phyloP scores from a whole-genome alignment of 2,888 invertebrate genomes.

The Chrysotoxum bicinctum region DNA sequence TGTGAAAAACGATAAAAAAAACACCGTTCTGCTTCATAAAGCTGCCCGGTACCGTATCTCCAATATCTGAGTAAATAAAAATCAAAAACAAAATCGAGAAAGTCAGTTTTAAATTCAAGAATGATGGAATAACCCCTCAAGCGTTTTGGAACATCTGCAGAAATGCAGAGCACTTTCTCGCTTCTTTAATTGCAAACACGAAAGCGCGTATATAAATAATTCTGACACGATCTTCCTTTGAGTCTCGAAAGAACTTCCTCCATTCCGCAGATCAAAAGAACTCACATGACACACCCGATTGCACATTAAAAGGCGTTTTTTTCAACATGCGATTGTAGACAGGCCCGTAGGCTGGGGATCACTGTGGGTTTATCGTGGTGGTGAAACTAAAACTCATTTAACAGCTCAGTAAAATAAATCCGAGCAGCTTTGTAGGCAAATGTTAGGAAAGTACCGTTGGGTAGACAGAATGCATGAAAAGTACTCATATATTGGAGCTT shows the following conservation, averaged over 20 bases:
- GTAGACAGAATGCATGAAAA: no score
- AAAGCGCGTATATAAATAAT: slow-evolving; percentile 71
- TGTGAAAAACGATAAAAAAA: not conserved
- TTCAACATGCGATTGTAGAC: not conserved
- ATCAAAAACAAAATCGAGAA: slow-evolving; percentile 19
- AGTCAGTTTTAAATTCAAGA: not conserved
- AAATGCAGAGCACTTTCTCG: slow-evolving; percentile 28
- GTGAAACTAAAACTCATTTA: no score
- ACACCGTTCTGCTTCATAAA: slow-evolving; percentile 2
- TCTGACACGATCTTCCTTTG: slow-evolving; percentile 73
- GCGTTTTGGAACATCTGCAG: slow-evolving; percentile 58
- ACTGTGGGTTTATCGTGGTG: not conserved
- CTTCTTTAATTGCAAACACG: slow-evolving; percentile 69
- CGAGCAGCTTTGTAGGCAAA: no score
- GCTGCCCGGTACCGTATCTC: slow-evolving; percentile 6
- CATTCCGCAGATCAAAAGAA: slow-evolving; percentile 71
- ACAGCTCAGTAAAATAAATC: no score
- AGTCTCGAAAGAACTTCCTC: slow-evolving; percentile 70
- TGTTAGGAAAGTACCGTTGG: no score
- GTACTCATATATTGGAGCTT: no score
- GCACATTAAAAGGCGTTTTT: slow-evolving; percentile 62
- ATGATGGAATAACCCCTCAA: slow-evolving; percentile 19
- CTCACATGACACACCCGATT: slow-evolving; percentile 67
- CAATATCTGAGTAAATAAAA: slow-evolving; percentile 40
- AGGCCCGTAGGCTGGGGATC: not conserved